Evolutionary conservation across 2,797 vertebrate genomes (phyloP), one percentile per base, ranked within the genome.

Genomic region (Macropodus opercularis): DNA sequence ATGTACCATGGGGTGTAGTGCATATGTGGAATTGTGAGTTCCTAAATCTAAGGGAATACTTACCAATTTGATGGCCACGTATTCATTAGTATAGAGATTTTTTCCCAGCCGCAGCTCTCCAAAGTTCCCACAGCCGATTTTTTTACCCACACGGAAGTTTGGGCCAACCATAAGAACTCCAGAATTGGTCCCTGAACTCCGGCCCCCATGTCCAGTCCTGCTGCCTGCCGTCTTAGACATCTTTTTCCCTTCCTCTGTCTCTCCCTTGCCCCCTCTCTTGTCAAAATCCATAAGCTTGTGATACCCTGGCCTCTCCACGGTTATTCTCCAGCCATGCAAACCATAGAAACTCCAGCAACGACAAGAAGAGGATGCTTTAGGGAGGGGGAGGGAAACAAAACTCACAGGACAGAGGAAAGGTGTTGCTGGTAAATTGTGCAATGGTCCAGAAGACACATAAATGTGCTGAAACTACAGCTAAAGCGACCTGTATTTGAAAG

Each of bases 241-340:
- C 86, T 94, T 99, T 92, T 95, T 96, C 60, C 94, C 93, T 91
- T 98, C 97, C 89, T 98, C 96, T 70, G 93, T 89, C 84, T 98
- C 97, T 92, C 94, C 95, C 93, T 96, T 98, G 90, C 95, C 96
- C 92, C 95, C 97, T 96, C 94, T 97, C 94, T 98, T 98, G 89
- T 99, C 97, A 98, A 99, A 97, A 97, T 99, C 97, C 96, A 99
- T 99, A 95, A 99, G 96, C 97, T 98, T 99, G 94, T 99, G 96
- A 91, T 99, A 99, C 94, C 97, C 97, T 84, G 97, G 96, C 95
- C 93, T 98, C 97, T 99, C 97, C 97, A 99, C 97, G 97, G 93
- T 98, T 96, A 96, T 95, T 92, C 93, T 89, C 92, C 94, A 93
- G 95, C 96, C 94, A 96, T 94, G 92, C 95, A 94, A 94, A 94